phyloP scores from a whole-genome alignment of 2,113 vertebrate genomes.

The Rhombomys opimus region DNA sequence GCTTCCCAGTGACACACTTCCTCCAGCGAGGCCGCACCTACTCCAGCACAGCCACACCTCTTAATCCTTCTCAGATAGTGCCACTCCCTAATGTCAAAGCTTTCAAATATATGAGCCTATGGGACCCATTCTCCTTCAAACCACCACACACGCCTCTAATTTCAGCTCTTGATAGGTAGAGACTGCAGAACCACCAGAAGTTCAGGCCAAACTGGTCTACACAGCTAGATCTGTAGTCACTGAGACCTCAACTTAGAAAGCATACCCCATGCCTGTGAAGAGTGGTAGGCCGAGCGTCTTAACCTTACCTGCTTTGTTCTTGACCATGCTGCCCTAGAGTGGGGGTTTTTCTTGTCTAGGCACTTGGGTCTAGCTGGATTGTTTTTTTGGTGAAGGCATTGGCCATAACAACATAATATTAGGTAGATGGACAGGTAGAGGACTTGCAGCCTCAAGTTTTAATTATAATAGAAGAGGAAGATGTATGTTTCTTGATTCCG shows the following conservation, averaged over 20 bases:
- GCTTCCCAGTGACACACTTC: not conserved
- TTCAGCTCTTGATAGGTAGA: not conserved
- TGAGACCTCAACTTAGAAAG: not conserved
- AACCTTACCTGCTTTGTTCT: not conserved
- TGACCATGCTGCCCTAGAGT: not conserved
- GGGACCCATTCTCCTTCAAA: not conserved
- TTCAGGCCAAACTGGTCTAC: not conserved
- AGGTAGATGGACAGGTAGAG: not conserved
- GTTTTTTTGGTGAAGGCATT: slow-evolving; percentile 2
- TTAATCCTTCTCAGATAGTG: not conserved
- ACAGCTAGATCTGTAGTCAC: not conserved
- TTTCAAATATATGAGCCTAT: not conserved
- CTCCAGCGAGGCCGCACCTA: not conserved
- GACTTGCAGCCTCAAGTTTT: slow-evolving; percentile 44
- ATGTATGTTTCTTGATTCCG: slow-evolving; percentile 1
- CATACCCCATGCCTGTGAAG: not conserved
- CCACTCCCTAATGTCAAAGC: not conserved
- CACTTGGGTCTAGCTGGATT: not conserved
- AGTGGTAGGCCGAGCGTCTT: not conserved
- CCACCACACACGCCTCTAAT: not conserved
- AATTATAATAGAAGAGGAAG: slow-evolving; percentile 6
- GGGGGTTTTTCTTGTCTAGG: slow-evolving; percentile 29
- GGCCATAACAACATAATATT: not conserved
- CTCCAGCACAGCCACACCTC: not conserved
- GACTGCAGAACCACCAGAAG: not conserved